These are phyloP conservation scores for Hoplodrina blanda DNA, from an alignment of 2,888 invertebrate genomes.

Conservation along the genomic window DNA sequence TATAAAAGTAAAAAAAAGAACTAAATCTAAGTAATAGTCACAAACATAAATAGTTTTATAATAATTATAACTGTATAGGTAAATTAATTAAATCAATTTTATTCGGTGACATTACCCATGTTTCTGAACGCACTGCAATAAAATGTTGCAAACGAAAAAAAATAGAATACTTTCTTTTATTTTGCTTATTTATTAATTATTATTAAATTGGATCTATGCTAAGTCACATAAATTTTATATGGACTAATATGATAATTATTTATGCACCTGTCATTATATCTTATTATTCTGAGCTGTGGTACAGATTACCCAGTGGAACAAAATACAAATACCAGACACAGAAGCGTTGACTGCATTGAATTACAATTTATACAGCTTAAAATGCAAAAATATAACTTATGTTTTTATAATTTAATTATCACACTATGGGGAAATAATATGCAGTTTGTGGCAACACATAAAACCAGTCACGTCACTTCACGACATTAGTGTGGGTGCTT, in stretches of 20 bases:
- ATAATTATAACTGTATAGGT: not conserved
- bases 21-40: not conserved
- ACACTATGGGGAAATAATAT: conserved; percentile 6
- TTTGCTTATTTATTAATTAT: too few relatives aligned
- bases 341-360: too few relatives aligned
- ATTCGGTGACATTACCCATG: not conserved
- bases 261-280: too few relatives aligned
- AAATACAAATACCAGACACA: not conserved
- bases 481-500: conserved; percentile 81
- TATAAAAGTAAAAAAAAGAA: too few relatives aligned
- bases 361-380: too few relatives aligned
- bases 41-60: too few relatives aligned
- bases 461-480: conserved; percentile 79
- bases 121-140: conserved; percentile 38
- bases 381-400: too few relatives aligned
- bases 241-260: too few relatives aligned
- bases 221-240: too few relatives aligned
- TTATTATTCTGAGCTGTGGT: not conserved
- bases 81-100: too few relatives aligned
- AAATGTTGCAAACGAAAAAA: conserved; percentile 46
- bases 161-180: not conserved
- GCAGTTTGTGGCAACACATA: conserved; percentile 68
- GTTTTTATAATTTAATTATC: not conserved
- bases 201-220: too few relatives aligned
- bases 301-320: not conserved